Percentiles rank a stretch among this genome's conserved stretches.
phyloP scores from a whole-genome alignment of 2,113 vertebrate genomes.

The Labeo catla region DNA sequence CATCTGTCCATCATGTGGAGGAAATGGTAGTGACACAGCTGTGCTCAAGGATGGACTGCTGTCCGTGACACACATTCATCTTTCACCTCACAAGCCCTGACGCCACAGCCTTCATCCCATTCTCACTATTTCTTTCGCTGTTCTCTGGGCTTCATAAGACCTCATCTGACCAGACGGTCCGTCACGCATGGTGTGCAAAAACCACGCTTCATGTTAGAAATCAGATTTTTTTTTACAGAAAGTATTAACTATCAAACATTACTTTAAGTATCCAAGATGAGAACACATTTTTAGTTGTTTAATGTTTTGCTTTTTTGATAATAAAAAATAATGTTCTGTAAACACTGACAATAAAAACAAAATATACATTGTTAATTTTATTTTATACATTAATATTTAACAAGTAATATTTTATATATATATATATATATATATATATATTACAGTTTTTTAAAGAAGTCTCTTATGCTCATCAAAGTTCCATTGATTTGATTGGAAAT shows the following conservation, averaged over 20 bases:
- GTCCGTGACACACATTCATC: constrained; percentile 56
- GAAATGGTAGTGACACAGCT: constrained; percentile 54
- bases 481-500: too few relatives aligned
- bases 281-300: neutral
- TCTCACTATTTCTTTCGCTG: neutral
- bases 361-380: neutral
- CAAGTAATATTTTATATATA: neutral
- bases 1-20: constrained; percentile 63
- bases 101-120: neutral
- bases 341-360: neutral
- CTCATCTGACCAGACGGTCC: constrained; percentile 32
- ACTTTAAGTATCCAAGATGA: neutral
- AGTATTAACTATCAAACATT: neutral
- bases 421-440: too few relatives aligned
- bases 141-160: neutral
- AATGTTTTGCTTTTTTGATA: neutral
- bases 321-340: neutral
- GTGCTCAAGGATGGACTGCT: constrained; percentile 54
- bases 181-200: constrained; percentile 20
- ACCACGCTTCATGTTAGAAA: neutral
- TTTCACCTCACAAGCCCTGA: constrained; percentile 50
- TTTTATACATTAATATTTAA: neutral
- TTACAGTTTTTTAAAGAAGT: too few relatives aligned
- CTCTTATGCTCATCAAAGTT: too few relatives aligned
- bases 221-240: neutral